Percentiles rank a stretch among this genome's conserved stretches.
Evolutionary conservation across 2,797 vertebrate genomes (phyloP).

Genomic region (Artibeus lituratus): DNA sequence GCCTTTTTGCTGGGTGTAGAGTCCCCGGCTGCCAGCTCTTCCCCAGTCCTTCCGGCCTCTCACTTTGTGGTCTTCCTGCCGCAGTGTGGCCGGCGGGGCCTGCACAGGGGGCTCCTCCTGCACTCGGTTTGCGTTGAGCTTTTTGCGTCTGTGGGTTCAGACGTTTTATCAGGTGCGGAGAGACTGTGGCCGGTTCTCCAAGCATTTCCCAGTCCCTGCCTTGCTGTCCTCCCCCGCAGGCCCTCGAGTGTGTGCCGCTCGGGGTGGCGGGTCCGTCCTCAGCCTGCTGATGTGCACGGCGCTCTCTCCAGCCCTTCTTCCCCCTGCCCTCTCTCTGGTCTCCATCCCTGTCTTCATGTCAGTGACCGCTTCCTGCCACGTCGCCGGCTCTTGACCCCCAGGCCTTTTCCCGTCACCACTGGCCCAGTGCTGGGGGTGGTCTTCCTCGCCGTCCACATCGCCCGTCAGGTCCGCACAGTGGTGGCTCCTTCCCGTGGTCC

Average conservation of each 20-base stretch:
- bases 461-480: rapidly evolving
- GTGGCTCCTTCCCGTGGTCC: not conserved
- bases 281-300: rapidly evolving
- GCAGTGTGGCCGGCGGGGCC: not conserved
- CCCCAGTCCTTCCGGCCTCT: rapidly evolving
- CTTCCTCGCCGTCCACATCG: rapidly evolving
- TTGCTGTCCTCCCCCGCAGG: rapidly evolving
- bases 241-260: rapidly evolving
- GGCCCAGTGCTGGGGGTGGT: not conserved
- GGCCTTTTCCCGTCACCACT: not conserved
- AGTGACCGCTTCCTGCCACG: rapidly evolving
- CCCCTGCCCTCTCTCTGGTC: no score
- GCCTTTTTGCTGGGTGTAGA: rapidly evolving
- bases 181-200: not conserved
- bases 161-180: not conserved
- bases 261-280: rapidly evolving
- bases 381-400: rapidly evolving
- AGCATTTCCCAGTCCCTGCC: not conserved
- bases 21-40: rapidly evolving
- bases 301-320: rapidly evolving
- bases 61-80: rapidly evolving
- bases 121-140: not conserved
- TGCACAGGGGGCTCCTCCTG: not conserved
- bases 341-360: not conserved
- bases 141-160: not conserved